Evolutionary conservation across 1,140 invertebrate genomes (phyloP).

Genomic region (Cepaea nemoralis): DNA sequence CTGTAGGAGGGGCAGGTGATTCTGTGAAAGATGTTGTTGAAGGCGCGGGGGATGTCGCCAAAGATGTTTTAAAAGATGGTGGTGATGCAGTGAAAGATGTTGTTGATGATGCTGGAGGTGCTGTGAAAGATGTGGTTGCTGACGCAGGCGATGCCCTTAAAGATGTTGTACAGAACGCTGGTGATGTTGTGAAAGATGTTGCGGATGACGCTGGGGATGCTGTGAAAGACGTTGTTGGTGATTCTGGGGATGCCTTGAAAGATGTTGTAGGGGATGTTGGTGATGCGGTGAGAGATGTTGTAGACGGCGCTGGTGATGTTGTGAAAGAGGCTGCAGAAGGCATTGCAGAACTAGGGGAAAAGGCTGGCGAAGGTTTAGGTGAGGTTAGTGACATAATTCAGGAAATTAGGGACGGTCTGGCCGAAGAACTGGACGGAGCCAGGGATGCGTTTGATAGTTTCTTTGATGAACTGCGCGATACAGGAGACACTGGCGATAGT

Average conservation of each 20-base stretch:
- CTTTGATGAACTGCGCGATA: background rate
- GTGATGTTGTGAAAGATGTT: no score
- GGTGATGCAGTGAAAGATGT: background rate
- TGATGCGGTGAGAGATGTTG: background rate
- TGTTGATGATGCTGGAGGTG: background rate
- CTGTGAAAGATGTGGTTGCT: background rate
- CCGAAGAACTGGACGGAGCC: background rate
- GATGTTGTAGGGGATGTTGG: background rate
- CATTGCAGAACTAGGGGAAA: background rate
- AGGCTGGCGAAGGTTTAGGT: background rate
- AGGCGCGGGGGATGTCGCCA: background rate
- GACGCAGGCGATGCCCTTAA: background rate
- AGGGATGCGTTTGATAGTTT: background rate
- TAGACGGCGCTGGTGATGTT: slow-evolving; percentile 57
- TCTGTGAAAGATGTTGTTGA: background rate
- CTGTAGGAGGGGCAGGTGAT: background rate
- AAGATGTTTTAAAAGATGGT: background rate
- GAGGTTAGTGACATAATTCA: background rate
- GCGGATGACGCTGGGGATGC: no score
- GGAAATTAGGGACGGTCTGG: background rate
- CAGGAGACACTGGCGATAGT: background rate
- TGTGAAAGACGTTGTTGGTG: background rate
- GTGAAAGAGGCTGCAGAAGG: slow-evolving; percentile 43
- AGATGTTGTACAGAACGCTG: background rate
- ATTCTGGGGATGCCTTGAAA: slow-evolving; percentile 39